These are phyloP conservation scores for Borostomias antarcticus DNA, from an alignment of 2,797 vertebrate species.

Conservation along the genomic window DNA sequence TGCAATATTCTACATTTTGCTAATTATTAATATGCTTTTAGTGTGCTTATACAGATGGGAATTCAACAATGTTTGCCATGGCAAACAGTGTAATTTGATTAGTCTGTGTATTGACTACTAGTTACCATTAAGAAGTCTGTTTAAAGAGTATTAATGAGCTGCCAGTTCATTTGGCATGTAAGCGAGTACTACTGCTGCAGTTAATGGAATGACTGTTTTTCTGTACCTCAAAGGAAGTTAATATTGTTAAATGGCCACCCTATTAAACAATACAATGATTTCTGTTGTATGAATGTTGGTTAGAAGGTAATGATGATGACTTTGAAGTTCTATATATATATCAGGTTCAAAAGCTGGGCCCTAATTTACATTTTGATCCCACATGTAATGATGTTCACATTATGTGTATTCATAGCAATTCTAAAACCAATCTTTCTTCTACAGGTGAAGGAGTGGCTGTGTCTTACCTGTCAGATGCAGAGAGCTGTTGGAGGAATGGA, in stretches of 20 bases:
- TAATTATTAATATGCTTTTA: too few relatives aligned
- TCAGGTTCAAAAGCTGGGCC: too few relatives aligned
- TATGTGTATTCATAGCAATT: background rate
- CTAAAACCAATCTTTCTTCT: background rate
- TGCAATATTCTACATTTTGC: too few relatives aligned
- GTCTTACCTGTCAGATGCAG: conserved; percentile 95
- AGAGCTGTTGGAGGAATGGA: conserved; percentile 82
- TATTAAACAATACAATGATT: too few relatives aligned
- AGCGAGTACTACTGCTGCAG: background rate
- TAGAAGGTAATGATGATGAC: background rate
- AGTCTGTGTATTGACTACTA: conserved; percentile 16
- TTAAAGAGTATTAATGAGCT: conserved; percentile 15
- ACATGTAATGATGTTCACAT: background rate
- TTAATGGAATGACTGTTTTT: background rate
- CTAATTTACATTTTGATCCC: background rate
- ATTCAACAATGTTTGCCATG: background rate
- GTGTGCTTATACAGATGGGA: background rate
- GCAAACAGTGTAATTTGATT: conserved; percentile 8
- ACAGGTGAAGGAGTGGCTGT: conserved; percentile 90
- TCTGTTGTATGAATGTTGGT: too few relatives aligned
- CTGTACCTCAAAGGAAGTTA: background rate
- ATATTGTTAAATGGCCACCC: too few relatives aligned
- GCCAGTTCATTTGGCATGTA: conserved; percentile 20
- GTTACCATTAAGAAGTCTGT: conserved; percentile 23
- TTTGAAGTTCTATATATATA: too few relatives aligned